phyloP scores from a whole-genome alignment of 2,797 vertebrate genomes.

The Ctenopoma multispine region DNA sequence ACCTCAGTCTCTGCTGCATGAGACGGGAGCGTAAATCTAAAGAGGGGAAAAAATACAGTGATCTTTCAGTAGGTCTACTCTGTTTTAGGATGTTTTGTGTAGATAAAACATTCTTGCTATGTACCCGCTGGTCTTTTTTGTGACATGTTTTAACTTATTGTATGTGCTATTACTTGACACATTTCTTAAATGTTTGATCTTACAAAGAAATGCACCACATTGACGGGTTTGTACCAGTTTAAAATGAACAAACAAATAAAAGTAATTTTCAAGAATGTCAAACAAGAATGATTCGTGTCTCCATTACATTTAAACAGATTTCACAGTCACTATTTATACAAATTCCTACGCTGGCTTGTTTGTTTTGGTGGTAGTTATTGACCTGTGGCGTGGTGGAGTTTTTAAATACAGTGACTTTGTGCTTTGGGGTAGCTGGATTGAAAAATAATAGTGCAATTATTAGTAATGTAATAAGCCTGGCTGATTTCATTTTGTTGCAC shows the following conservation, averaged over 20 bases:
- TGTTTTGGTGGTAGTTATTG: no score
- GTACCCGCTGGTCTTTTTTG: conserved; percentile 94
- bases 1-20: conserved; percentile 87
- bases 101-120: conserved; percentile 97
- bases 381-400: background rate
- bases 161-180: conserved; percentile 98
- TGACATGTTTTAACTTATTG: conserved; percentile 98
- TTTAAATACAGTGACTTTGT: background rate
- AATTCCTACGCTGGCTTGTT: background rate
- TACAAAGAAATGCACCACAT: conserved; percentile 91
- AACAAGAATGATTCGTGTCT: conserved; percentile 79
- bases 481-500: conserved; percentile 9
- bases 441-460: background rate
- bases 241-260: conserved; percentile 96
- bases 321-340: background rate
- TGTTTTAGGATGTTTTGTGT: conserved; percentile 95
- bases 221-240: conserved; percentile 94
- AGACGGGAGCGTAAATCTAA: conserved; percentile 85
- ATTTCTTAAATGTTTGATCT: conserved; percentile 98
- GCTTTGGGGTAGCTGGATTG: background rate
- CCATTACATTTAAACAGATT: conserved; percentile 39
- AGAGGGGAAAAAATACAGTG: conserved; percentile 82
- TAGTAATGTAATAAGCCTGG: background rate
- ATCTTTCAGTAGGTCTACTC: conserved; percentile 77
- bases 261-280: conserved; percentile 94